Conservation (phyloP, 2,797 vertebrate genomes). For the Argyrosomus regius region DNA sequence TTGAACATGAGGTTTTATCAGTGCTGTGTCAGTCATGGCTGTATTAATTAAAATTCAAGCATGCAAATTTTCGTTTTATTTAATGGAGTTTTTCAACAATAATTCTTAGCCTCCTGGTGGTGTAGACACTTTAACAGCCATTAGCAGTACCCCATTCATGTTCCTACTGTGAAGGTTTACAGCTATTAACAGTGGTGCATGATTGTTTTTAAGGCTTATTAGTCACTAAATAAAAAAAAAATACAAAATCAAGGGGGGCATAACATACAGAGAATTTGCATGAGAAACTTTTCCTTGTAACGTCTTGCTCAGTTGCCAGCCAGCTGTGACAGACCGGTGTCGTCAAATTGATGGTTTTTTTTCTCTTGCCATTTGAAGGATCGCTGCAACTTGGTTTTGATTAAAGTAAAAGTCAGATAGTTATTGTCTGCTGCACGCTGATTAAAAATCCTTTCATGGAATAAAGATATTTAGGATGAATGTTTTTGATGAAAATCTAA, state of each 20-base stretch:
- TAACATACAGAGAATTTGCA: not conserved
- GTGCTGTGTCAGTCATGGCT: not conserved
- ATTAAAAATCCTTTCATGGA: not conserved
- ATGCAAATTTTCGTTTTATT: not conserved
- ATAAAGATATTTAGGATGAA: not conserved
- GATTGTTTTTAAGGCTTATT: constrained; percentile 32
- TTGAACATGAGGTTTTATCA: not conserved
- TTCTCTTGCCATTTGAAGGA: not conserved
- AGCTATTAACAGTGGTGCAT: constrained; percentile 31
- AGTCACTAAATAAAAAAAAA: constrained; percentile 21
- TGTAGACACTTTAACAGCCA: constrained; percentile 28
- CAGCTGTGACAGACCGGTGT: not conserved
- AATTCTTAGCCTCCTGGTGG: constrained; percentile 5
- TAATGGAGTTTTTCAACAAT: not conserved
- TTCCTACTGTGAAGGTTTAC: constrained; percentile 13
- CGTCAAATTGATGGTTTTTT: constrained; percentile 4
- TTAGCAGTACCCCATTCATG: constrained; percentile 12
- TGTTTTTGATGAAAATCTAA: not conserved
- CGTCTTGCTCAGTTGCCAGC: not conserved
- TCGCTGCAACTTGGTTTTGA: not conserved
- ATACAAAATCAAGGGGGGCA: not conserved
- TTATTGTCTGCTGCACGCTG: not conserved
- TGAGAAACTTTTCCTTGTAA: not conserved
- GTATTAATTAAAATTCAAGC: constrained; percentile 13
- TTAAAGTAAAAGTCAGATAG: constrained; percentile 7